Evolutionary conservation across 2,113 vertebrate genomes (phyloP), one percentile per base, ranked within the genome.

Genomic region (Erpornis zantholeuca): DNA sequence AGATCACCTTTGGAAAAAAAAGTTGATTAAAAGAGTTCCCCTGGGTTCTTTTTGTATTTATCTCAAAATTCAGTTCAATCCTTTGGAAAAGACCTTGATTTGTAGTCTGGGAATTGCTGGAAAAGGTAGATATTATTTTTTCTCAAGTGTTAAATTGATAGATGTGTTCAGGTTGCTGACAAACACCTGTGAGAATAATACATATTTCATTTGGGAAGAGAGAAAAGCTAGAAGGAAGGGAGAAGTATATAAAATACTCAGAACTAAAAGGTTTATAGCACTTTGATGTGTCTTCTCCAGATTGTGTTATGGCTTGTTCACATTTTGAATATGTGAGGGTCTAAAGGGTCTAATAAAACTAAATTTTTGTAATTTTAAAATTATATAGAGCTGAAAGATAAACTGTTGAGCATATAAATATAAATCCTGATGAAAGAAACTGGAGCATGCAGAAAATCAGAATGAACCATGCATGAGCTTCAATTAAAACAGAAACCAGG

Each of bases 1-100:
- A 77, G 3, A 72, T 33, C 11, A 21, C 3, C 5, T 73, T 49
- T 86, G 28, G 17, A 4, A 36, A 60, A 35, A 12, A 21, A 36
- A 17, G 1, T 0, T 3, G 2, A 53, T 60, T 7, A 35, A 54
- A 65, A 49, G 5, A 49, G 0, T 0, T 1, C 6, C 4, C 9
- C 44, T 21, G 11, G 7, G 10, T 4, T 61, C 3, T 56, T 45
- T 49, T 44, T 75, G 10, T 66, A 10, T 42, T 92, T 71, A 59
- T 31, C 14, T 23, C 60, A 21, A 60, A 76, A 49, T 76, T 76
- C 40, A 68, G 24, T 60, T 82, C 20, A 75, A 9, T 31, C 24
- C 10, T 71, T 71, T 64, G 12, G 33, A 92, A 86, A 88, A 68
- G 9, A 82, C 14, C 10, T 38, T 9, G 14, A 20, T 49, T 8